Evolutionary conservation across 2,113 vertebrate genomes (phyloP).

Genomic region (Calonectris borealis): DNA sequence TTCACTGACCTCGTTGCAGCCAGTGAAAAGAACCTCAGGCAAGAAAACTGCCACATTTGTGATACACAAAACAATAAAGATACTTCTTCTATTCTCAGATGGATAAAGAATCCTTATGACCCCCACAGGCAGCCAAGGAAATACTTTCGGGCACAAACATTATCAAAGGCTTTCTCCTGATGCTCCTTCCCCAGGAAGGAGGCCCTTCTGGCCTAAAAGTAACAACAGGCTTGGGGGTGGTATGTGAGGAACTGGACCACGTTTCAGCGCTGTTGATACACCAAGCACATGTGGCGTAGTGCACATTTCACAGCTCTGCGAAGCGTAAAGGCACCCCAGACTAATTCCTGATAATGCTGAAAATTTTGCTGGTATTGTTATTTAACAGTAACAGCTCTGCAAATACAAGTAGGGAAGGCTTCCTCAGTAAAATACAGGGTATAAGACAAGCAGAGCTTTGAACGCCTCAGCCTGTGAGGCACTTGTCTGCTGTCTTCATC

Average conservation of each 20-base stretch:
- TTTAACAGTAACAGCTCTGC: not conserved
- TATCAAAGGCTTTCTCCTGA: not conserved
- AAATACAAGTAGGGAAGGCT: not conserved
- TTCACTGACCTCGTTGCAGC: not conserved
- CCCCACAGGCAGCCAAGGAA: not conserved
- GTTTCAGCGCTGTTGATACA: not conserved
- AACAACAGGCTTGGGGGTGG: not conserved
- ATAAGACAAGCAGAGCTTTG: not conserved
- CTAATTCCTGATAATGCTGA: not conserved
- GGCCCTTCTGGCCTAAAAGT: not conserved
- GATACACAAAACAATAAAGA: not conserved
- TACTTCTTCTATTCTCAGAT: not conserved
- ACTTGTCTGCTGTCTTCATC: not conserved
- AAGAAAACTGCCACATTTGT: not conserved
- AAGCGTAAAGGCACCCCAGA: not conserved
- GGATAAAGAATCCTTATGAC: not conserved
- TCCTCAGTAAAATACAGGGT: not conserved
- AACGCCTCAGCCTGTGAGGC: not conserved
- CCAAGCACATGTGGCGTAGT: rapidly evolving
- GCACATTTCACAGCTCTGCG: not conserved
- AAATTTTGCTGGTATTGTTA: not conserved
- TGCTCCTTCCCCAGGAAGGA: not conserved
- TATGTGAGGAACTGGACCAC: not conserved
- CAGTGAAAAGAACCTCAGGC: not conserved
- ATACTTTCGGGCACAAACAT: not conserved